These are phyloP conservation scores for Zaprionus kolodkinae DNA, from an alignment of 1,140 invertebrate genomes.

Conservation along the genomic window DNA sequence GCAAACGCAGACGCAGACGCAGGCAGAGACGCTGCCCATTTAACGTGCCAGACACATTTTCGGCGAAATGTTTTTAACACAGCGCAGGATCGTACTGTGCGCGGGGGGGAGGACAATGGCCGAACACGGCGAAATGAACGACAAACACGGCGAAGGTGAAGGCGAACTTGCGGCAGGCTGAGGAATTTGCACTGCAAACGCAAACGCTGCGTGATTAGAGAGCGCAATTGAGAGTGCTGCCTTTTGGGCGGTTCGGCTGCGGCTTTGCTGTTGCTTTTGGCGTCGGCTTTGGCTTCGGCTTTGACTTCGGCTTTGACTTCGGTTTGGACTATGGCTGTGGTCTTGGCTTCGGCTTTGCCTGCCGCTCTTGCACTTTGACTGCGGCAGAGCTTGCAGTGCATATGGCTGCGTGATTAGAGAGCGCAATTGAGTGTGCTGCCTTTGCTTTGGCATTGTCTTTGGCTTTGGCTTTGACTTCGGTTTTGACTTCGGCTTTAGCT, in stretches of 20 bases:
- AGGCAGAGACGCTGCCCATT: slow-evolving; percentile 56
- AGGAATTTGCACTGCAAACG: slow-evolving; percentile 69
- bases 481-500: too few species aligned
- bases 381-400: neutral
- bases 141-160: neutral
- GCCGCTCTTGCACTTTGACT: neutral
- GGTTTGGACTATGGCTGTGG: too few species aligned
- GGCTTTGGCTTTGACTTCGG: too few species aligned
- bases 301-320: neutral
- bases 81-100: slow-evolving; percentile 19
- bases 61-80: slow-evolving; percentile 79
- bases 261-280: neutral
- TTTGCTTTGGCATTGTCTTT: neutral
- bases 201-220: slow-evolving; percentile 6
- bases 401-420: slow-evolving; percentile 74
- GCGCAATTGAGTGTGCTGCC: slow-evolving; percentile 66
- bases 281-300: neutral
- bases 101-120: slow-evolving; percentile 21
- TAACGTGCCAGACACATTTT: slow-evolving; percentile 83
- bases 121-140: slow-evolving; percentile 23
- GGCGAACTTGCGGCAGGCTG: neutral
- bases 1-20: slow-evolving; percentile 20
- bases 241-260: too few species aligned
- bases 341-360: too few species aligned
- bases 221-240: too few species aligned